Evolutionary conservation across 2,888 invertebrate species (phyloP).

Genomic region (Nudaria mundana): DNA sequence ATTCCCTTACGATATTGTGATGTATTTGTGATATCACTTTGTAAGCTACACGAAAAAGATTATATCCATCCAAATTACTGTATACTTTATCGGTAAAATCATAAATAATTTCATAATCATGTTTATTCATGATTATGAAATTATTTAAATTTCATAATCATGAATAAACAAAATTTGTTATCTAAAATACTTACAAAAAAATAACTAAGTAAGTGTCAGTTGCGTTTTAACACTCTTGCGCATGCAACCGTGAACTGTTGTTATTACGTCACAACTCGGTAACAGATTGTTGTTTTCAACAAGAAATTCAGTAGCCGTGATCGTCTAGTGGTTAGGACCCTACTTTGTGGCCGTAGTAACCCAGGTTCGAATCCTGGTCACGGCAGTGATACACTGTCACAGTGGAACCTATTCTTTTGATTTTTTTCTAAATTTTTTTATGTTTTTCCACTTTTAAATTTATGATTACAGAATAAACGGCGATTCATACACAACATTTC

Average conservation of each 20-base stretch:
- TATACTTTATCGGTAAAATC: too few relatives aligned
- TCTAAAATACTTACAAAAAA: conserved; percentile 1
- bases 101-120: too few relatives aligned
- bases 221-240: conserved; percentile 3
- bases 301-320: conserved; percentile 59
- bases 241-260: conserved; percentile 2
- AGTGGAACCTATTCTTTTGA: conserved; percentile 25
- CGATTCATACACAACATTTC: too few relatives aligned
- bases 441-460: not conserved
- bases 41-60: too few relatives aligned
- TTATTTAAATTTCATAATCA: too few relatives aligned
- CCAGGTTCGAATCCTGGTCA: conserved; percentile 87
- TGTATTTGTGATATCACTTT: too few relatives aligned
- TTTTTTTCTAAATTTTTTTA: not conserved
- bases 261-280: conserved; percentile 1
- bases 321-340: conserved; percentile 88
- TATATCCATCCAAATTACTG: too few relatives aligned
- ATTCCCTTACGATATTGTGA: too few relatives aligned
- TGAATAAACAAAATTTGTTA: too few relatives aligned
- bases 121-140: too few relatives aligned
- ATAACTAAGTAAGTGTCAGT: too few relatives aligned
- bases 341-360: conserved; percentile 87
- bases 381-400: conserved; percentile 75
- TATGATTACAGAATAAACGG: too few relatives aligned
- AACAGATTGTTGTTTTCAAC: conserved; percentile 13